Evolutionary conservation across 2,888 invertebrate species (phyloP).

Genomic region (Volucella inanis): DNA sequence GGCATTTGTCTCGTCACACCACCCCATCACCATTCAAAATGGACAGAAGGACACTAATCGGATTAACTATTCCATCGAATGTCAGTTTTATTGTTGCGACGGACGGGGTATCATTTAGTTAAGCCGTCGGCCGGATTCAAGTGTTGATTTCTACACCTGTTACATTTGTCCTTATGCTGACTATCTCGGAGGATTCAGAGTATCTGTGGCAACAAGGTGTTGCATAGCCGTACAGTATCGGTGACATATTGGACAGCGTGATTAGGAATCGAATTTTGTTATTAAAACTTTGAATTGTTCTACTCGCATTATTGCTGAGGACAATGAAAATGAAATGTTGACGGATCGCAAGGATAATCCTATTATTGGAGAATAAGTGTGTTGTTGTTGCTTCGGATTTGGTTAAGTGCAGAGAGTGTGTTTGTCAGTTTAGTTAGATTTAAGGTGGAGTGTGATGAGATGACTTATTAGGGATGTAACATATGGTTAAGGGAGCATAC

Average conservation of each 20-base stretch:
- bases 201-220: constrained; percentile 54
- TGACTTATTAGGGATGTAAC: constrained; percentile 49
- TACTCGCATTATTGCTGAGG: constrained; percentile 28
- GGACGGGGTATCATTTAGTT: constrained; percentile 48
- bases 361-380: constrained; percentile 71
- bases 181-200: constrained; percentile 15
- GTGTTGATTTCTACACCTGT: constrained; percentile 72
- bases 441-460: constrained; percentile 38
- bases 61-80: constrained; percentile 61
- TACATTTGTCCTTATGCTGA: constrained; percentile 59
- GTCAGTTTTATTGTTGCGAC: constrained; percentile 62
- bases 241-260: constrained; percentile 77
- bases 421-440: constrained; percentile 19
- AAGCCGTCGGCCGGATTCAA: constrained; percentile 64
- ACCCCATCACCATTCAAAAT: constrained; percentile 25
- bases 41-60: constrained; percentile 70
- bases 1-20: constrained; percentile 7
- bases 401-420: constrained; percentile 17
- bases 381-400: constrained; percentile 43
- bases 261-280: constrained; percentile 76
- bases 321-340: constrained; percentile 31
- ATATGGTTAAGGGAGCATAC: constrained; percentile 50
- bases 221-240: constrained; percentile 32
- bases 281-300: constrained; percentile 74
- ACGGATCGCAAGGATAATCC: constrained; percentile 66